Evolutionary conservation across 2,797 vertebrate genomes (phyloP).

Genomic region (Propithecus perrieri): DNA sequence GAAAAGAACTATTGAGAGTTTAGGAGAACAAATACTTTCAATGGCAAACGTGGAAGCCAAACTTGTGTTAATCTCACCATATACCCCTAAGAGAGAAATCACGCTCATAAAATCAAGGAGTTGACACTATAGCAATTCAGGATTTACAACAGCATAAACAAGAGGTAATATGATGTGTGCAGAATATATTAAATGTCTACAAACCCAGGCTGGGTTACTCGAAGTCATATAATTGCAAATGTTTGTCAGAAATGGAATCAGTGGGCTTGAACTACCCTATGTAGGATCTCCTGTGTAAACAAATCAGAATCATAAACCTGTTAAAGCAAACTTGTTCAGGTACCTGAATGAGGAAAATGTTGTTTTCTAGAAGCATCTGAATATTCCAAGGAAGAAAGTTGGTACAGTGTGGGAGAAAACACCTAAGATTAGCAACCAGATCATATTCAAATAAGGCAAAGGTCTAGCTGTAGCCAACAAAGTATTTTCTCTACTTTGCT

Average conservation of each 20-base stretch:
- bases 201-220: background rate
- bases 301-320: background rate
- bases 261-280: background rate
- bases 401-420: background rate
- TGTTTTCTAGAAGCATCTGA: background rate
- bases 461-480: too few species aligned
- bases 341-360: background rate
- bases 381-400: background rate
- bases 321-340: background rate
- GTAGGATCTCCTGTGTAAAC: background rate
- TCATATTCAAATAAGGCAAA: background rate
- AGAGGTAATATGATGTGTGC: background rate
- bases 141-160: background rate
- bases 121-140: background rate
- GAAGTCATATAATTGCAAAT: background rate
- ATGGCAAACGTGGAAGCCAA: background rate
- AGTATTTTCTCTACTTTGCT: background rate
- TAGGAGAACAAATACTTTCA: background rate
- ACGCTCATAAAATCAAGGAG: background rate
- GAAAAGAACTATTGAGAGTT: background rate
- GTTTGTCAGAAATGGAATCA: conserved; percentile 1
- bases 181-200: background rate
- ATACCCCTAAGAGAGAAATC: background rate
- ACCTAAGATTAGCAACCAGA: background rate
- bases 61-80: background rate